Percentiles rank a stretch among this genome's conserved stretches.
phyloP scores from a whole-genome alignment of 2,797 vertebrate genomes.

The Xerus rutilus region DNA sequence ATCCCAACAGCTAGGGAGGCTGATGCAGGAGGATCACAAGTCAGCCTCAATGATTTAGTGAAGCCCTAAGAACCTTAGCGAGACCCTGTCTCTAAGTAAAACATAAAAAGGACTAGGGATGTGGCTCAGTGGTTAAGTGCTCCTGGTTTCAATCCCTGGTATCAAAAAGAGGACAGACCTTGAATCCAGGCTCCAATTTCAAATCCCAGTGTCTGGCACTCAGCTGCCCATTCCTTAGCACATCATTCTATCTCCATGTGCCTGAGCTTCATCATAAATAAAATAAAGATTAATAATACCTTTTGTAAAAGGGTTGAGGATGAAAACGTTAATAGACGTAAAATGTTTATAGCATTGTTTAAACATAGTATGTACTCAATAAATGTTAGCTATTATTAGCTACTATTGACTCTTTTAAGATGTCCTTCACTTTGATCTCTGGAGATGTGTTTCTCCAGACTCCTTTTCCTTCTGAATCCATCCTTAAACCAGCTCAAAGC shows the following conservation, averaged over 20 bases:
- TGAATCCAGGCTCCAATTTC: background rate
- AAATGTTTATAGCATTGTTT: background rate
- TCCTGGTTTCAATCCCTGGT: too few species aligned
- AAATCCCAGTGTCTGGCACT: background rate
- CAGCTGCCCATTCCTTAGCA: background rate
- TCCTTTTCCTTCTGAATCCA: background rate
- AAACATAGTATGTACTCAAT: background rate
- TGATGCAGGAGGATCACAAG: too few species aligned
- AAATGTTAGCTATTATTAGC: conserved; percentile 7
- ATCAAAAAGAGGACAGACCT: background rate
- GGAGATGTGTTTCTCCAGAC: background rate
- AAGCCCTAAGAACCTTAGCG: too few species aligned
- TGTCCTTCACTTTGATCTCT: background rate
- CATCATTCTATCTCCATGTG: background rate
- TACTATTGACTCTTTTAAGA: conserved; percentile 7
- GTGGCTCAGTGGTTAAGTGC: too few species aligned
- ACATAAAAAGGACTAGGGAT: too few species aligned
- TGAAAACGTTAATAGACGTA: background rate
- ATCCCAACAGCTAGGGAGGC: too few species aligned
- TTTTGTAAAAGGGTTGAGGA: background rate
- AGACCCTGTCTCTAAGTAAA: too few species aligned
- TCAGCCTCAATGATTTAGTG: too few species aligned
- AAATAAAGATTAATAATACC: background rate
- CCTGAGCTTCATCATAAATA: background rate
- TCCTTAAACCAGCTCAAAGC: background rate